Conservation (phyloP, 2,113 vertebrate species). For the Ictalurus punctatus region DNA sequence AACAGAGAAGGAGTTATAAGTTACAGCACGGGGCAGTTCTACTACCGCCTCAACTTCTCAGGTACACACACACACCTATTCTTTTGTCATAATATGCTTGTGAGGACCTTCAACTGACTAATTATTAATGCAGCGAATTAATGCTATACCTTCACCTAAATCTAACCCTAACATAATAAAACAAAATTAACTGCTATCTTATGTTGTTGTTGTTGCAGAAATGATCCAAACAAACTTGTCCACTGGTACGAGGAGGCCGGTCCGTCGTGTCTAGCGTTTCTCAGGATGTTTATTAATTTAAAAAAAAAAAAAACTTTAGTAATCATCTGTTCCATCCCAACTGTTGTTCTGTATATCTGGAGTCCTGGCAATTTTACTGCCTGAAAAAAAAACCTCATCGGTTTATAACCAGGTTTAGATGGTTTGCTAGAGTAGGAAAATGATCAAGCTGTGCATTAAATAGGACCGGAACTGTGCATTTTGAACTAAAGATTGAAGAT, state of each 20-base stretch:
- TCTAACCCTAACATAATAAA: background rate
- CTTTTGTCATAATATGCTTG: no score
- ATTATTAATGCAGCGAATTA: no score
- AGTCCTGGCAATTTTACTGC: background rate
- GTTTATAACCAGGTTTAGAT: background rate
- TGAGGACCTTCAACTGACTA: no score
- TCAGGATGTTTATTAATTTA: constrained; percentile 1
- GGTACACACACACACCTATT: constrained; percentile 43
- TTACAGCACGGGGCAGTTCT: constrained; percentile 48
- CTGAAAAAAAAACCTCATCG: background rate
- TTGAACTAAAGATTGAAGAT: background rate
- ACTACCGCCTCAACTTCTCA: constrained; percentile 62
- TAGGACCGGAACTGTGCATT: background rate
- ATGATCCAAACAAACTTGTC: constrained; percentile 68
- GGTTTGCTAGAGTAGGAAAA: background rate
- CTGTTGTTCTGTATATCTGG: background rate
- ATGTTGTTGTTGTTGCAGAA: constrained; percentile 49
- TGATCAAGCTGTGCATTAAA: background rate
- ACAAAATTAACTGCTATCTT: background rate
- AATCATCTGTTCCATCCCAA: background rate
- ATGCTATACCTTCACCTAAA: no score
- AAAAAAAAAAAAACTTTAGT: background rate
- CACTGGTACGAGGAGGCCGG: constrained; percentile 54
- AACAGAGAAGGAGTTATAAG: constrained; percentile 48
- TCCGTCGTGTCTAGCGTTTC: constrained; percentile 44